phyloP scores from a whole-genome alignment of 2,797 vertebrate genomes.

The Lepilemur septentrionalis region DNA sequence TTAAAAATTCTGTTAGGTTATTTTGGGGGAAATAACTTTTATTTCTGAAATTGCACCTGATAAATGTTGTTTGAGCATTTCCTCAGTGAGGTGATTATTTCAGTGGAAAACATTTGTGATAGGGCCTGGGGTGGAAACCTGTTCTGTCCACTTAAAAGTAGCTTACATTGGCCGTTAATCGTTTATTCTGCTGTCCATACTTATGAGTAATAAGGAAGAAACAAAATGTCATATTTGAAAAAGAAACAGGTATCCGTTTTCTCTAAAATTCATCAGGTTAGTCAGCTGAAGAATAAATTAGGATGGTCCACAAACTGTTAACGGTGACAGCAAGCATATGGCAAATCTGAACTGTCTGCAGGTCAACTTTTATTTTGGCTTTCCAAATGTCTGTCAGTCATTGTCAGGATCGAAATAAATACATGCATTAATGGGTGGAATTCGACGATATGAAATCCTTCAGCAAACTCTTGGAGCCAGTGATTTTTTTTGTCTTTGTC shows the following conservation, averaged over 20 bases:
- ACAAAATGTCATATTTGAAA: conserved; percentile 42
- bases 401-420: conserved; percentile 33
- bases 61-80: background rate
- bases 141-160: background rate
- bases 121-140: background rate
- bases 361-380: conserved; percentile 55
- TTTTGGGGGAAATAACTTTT: conserved; percentile 4
- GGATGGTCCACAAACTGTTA: conserved; percentile 31
- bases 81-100: background rate
- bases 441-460: conserved; percentile 26
- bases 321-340: conserved; percentile 58
- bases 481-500: background rate
- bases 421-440: conserved; percentile 36
- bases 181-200: conserved; percentile 5
- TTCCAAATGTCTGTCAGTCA: conserved; percentile 71
- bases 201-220: conserved; percentile 31
- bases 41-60: conserved; percentile 1
- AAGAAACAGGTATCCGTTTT: conserved; percentile 60
- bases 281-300: conserved; percentile 57
- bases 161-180: conserved; percentile 2
- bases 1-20: background rate
- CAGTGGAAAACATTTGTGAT: conserved; percentile 23
- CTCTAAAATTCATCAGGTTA: conserved; percentile 48
- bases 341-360: conserved; percentile 66
- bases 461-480: conserved; percentile 18